Base-by-base conservation (phyloP, 2,797 vertebrate genomes). In the Tapera naevia region DNA sequence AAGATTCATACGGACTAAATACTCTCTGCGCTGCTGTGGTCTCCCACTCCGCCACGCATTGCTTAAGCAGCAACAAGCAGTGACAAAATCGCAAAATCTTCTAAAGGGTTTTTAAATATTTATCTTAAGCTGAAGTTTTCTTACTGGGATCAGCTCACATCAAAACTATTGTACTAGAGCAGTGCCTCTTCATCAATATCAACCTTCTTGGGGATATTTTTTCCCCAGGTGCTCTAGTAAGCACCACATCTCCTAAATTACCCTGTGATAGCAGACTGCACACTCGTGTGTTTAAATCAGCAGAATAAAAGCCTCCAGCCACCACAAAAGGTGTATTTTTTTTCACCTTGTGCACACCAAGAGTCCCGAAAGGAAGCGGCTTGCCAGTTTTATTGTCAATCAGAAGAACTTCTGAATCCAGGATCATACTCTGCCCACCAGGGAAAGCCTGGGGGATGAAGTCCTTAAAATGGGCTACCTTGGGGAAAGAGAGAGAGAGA, bases 391-490 rank as follows among this genome's bases (percentile, higher is more conserved):
- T 99, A 50, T 98, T 99, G 97, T 99, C 99, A 30, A 99, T 99
- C 58, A 99, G 98, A 79, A 99, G 99, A 73, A 99, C 99, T 89
- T 99, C 99, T 2, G 99, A 98, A 64, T 99, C 99, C 95, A 99
- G 93, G 72, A 99, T 99, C 98, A 99, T 99, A 85, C 99, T 99
- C 51, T 99, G 97, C 23, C 99, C 99, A 6, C 99, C 99, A 7
- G 98, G 98, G 73, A 99, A 99, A 9, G 99, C 99, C 96, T 98
- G 98, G 5, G 99, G 99, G 94, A 99, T 99, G 96, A 97, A 99
- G 13, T 99, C 98, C 97, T 99, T 99, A 91, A 99, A 99, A 97
- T 99, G 99, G n/a, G 98, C 99, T 91, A 99, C 99, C 99, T 99
- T 95, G 56, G 81, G 82, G 4, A n/a, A 53, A 62, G 9, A 17